Evolutionary conservation across 2,113 vertebrate genomes (phyloP).

Genomic region (Meleagris gallopavo): DNA sequence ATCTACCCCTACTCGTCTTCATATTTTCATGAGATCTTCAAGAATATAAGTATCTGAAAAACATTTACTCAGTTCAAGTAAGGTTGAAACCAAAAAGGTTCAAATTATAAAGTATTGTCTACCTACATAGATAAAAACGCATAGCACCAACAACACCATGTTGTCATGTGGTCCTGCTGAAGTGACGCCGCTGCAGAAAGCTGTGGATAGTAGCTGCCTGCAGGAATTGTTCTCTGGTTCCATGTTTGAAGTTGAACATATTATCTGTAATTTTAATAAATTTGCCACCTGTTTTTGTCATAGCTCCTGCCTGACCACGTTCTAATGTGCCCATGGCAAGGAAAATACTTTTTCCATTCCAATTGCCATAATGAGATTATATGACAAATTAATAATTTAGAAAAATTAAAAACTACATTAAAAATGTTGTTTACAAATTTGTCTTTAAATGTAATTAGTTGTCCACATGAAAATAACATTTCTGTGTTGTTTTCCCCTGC

Average conservation of each 20-base stretch:
- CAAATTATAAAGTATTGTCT: background rate
- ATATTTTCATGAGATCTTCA: background rate
- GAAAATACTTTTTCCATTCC: no score
- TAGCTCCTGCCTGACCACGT: background rate
- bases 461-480: background rate
- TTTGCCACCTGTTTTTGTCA: background rate
- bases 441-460: constrained; percentile 39
- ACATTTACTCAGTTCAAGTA: background rate
- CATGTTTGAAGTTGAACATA: background rate
- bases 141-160: background rate
- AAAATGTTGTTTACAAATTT: constrained; percentile 13
- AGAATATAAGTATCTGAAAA: background rate
- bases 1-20: background rate
- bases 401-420: constrained; percentile 46
- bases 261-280: constrained; percentile 47
- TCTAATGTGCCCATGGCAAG: background rate
- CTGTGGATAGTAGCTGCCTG: background rate
- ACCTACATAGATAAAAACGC: background rate
- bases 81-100: background rate
- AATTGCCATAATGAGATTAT: background rate
- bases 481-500: background rate
- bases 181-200: background rate
- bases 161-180: background rate
- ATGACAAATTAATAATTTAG: constrained; percentile 44
- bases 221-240: constrained; percentile 10